Conservation (phyloP, 2,113 vertebrate species). For the Peromyscus leucopus region DNA sequence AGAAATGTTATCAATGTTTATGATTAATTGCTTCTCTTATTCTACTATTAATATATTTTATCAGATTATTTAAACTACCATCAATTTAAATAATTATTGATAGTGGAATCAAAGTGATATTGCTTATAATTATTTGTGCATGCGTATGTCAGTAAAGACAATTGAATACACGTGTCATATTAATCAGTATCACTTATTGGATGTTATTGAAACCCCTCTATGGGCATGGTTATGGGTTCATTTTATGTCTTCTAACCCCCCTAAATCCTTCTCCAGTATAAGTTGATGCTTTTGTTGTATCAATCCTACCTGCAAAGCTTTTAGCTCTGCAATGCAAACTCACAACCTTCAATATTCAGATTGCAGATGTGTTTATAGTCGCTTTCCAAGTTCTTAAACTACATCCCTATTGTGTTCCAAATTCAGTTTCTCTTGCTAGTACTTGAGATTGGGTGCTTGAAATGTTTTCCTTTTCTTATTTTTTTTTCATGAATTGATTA, state of each 20-base stretch:
- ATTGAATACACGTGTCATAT: neutral
- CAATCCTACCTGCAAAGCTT: neutral
- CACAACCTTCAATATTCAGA: neutral
- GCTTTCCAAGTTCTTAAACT: neutral
- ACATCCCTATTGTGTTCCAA: neutral
- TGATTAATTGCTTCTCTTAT: neutral
- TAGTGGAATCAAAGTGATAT: neutral
- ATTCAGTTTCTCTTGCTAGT: neutral
- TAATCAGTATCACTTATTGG: neutral
- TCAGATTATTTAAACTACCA: neutral
- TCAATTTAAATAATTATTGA: neutral
- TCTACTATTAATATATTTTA: no score
- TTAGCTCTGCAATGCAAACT: neutral
- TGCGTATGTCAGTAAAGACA: neutral
- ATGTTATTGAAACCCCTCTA: neutral
- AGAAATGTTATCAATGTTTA: neutral
- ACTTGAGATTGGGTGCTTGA: neutral
- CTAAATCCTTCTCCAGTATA: neutral
- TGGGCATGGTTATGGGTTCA: neutral
- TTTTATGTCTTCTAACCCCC: neutral
- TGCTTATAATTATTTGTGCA: neutral
- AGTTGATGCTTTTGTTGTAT: neutral
- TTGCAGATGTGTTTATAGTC: neutral
- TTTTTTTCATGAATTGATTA: no score
- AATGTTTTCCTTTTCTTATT: neutral